Base-by-base conservation (phyloP, 2,113 vertebrate species). In the Eulacestoma nigropectus region DNA sequence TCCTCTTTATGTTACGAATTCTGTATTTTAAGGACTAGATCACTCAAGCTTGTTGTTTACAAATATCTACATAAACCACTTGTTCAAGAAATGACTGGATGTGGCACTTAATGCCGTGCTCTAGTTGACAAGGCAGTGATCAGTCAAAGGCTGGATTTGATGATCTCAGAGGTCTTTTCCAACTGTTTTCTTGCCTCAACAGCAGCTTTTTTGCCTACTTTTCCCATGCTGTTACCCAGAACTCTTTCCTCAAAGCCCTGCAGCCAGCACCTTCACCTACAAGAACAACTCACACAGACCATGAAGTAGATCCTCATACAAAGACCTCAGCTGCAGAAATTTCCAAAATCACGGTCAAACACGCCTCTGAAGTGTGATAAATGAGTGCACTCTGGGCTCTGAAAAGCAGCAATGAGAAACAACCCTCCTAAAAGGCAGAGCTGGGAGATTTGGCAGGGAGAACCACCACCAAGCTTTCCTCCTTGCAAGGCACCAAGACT, bases 61-160 rank as follows among this genome's bases (percentile, higher is more conserved):
- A 41, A 65, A 12, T 14, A 77, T 4, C 37, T 35, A 16, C 37
- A 29, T 10, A 56, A 83, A 69, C 22, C 23, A 70, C 32, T 44
- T 0, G 0, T 13, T 16, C 30, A 33, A 16, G 26, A 13, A 42
- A 42, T 6, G 18, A 42, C 22, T 56, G 30, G 23, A 60, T 10
- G 10, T 26, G 27, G 53, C 23, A 39, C 19, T 30, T 7, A 59
- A 46, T 18, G 62, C 37, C n/a, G n/a, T 53, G 23, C 56, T n/a
- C 23, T 25, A 47, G 32, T 2, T 72, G 30, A 42, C 17, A 47
- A 63, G 30, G 49, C 39, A 37, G 29, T 59, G 44, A 53, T n/a
- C 59, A 80, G 26, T 42, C 60, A 82, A 75, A 75, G 53, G 46
- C 30, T 82, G 53, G 53, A 75, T 46, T 7, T 0, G 3, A 52